Conservation (phyloP, 2,888 invertebrate species). For the Linhomoeus sp. region DNA sequence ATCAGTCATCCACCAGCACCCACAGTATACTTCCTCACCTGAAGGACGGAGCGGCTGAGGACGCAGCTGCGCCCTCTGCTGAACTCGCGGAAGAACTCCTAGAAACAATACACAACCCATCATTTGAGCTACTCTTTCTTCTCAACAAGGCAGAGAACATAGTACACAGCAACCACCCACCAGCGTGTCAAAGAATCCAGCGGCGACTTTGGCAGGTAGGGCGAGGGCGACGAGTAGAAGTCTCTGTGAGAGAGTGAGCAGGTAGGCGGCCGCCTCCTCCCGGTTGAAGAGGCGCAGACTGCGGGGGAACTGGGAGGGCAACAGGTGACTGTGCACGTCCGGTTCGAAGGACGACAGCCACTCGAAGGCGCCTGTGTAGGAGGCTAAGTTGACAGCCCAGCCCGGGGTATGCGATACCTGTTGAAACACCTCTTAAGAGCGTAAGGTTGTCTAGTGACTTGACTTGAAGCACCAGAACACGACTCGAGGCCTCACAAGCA, state of each 20-base stretch:
- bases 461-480: too few relatives aligned
- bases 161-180: too few relatives aligned
- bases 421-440: too few relatives aligned
- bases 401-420: too few relatives aligned
- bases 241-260: conserved; percentile 56
- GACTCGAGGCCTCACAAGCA: too few relatives aligned
- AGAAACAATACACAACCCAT: conserved; percentile 9
- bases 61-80: conserved; percentile 57
- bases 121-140: neutral
- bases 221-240: conserved; percentile 29
- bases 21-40: too few relatives aligned
- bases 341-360: conserved; percentile 67
- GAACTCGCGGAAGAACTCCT: conserved; percentile 81
- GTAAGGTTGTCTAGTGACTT: too few relatives aligned
- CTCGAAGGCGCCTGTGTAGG: conserved; percentile 10
- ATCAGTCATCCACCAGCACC: too few relatives aligned
- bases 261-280: conserved; percentile 54
- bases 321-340: conserved; percentile 72
- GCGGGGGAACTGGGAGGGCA: conserved; percentile 94
- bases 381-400: too few relatives aligned
- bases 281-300: conserved; percentile 66
- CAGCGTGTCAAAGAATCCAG: conserved; percentile 59
- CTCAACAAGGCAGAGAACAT: too few relatives aligned
- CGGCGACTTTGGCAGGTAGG: conserved; percentile 42
- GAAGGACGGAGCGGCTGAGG: conserved; percentile 68